Percentiles rank a stretch among this genome's conserved stretches.
Conservation (phyloP, 2,113 vertebrate species). For the Panthera tigris region DNA sequence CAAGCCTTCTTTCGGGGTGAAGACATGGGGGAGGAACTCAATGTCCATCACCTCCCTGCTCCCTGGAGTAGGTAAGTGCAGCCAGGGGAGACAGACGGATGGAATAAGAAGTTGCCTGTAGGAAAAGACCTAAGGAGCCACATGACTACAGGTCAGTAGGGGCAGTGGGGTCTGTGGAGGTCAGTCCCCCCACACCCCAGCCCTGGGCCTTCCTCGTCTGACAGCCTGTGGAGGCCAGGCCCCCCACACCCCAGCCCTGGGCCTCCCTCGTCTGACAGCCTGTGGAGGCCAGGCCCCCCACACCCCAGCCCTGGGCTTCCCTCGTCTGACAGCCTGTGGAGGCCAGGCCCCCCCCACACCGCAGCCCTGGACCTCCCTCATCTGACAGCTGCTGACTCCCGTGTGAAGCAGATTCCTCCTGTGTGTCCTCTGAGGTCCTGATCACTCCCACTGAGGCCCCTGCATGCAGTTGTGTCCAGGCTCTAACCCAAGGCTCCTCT, state of each 20-base stretch:
- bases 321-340: background rate
- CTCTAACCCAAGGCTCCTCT: background rate
- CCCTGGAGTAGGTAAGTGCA: background rate
- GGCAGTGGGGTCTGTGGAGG: background rate
- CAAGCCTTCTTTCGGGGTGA: background rate
- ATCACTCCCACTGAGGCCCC: fast-evolving
- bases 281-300: too few relatives aligned
- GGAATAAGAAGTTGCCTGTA: background rate
- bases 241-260: too few relatives aligned
- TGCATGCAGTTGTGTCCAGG: too few relatives aligned
- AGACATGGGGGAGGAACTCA: background rate
- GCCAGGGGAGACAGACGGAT: background rate
- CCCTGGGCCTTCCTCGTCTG: background rate
- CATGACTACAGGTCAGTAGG: too few relatives aligned
- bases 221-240: background rate
- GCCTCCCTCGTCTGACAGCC: background rate
- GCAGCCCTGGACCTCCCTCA: background rate
- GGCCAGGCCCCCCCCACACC: too few relatives aligned
- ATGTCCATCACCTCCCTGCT: too few relatives aligned
- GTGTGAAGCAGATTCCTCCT: background rate
- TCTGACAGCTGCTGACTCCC: background rate
- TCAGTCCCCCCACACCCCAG: background rate
- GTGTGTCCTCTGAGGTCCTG: background rate
- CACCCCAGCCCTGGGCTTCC: background rate
- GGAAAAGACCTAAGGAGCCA: background rate